phyloP scores from a whole-genome alignment of 2,797 vertebrate species.

The Takifugu rubripes region DNA sequence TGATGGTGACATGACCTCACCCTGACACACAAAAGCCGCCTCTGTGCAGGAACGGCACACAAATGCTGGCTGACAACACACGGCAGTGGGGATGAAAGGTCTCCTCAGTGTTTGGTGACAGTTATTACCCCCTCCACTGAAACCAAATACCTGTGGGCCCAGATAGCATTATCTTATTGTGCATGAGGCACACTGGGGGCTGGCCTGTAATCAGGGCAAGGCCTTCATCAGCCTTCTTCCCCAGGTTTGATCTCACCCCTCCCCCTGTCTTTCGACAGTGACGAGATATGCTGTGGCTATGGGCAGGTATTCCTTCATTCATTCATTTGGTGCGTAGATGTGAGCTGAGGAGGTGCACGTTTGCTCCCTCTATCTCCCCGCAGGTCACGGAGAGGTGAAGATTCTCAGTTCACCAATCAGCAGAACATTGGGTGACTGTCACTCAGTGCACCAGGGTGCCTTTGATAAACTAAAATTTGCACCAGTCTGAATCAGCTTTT shows the following conservation, averaged over 20 bases:
- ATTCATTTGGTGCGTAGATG: too few species aligned
- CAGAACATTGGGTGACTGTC: too few species aligned
- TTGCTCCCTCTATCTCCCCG: background rate
- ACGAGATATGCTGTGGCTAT: conserved; percentile 5
- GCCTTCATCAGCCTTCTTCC: conserved; percentile 58
- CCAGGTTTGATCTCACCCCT: conserved; percentile 42
- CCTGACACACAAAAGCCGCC: conserved; percentile 60
- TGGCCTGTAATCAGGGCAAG: conserved; percentile 64
- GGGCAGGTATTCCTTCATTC: background rate
- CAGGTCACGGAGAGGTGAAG: too few species aligned
- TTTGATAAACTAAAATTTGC: too few species aligned
- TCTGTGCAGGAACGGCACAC: conserved; percentile 63
- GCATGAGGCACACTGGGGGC: conserved; percentile 49
- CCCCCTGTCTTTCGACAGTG: conserved; percentile 31
- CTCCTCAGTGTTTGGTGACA: conserved; percentile 73
- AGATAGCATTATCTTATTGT: conserved; percentile 74
- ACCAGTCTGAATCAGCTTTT: too few species aligned
- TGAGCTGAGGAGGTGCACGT: too few species aligned
- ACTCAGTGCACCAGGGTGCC: too few species aligned
- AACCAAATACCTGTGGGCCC: conserved; percentile 75
- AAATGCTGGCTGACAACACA: conserved; percentile 61
- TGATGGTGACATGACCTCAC: conserved; percentile 50
- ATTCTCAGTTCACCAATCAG: too few species aligned
- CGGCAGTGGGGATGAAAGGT: conserved; percentile 67
- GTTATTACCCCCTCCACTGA: conserved; percentile 73